Conservation (phyloP, 2,797 vertebrate genomes). For the Lepidocolaptes lacrymiger region DNA sequence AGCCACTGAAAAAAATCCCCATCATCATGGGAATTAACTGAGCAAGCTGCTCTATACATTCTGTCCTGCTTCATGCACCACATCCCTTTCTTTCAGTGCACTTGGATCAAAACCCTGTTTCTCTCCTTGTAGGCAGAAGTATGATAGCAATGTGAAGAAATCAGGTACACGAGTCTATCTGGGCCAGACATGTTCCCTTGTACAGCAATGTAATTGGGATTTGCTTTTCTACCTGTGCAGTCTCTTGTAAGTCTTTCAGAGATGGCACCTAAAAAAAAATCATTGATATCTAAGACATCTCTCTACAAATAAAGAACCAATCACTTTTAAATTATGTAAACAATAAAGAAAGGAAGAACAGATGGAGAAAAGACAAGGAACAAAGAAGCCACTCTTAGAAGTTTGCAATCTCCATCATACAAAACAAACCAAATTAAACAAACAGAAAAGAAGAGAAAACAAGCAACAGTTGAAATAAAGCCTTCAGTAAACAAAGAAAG, state of each 20-base stretch:
- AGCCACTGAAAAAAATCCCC: background rate
- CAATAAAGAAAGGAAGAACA: background rate
- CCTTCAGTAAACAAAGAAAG: background rate
- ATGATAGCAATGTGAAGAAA: accelerated
- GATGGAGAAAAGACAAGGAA: background rate
- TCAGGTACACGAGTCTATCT: background rate
- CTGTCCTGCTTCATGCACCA: background rate
- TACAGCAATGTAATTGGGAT: background rate
- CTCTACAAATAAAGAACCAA: background rate
- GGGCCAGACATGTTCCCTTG: background rate
- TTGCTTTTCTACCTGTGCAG: background rate
- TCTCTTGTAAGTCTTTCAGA: background rate
- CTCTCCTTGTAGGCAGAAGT: background rate
- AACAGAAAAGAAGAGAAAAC: background rate
- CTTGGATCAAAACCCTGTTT: background rate
- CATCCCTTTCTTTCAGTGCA: background rate
- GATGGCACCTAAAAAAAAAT: background rate
- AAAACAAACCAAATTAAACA: background rate
- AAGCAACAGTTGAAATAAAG: background rate
- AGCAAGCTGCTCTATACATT: background rate
- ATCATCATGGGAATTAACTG: background rate
- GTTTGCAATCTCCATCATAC: background rate
- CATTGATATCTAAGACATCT: background rate
- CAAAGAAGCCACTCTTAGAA: background rate
- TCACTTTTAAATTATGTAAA: background rate